phyloP scores from a whole-genome alignment of 2,888 invertebrate species.

The Tachina lurida region DNA sequence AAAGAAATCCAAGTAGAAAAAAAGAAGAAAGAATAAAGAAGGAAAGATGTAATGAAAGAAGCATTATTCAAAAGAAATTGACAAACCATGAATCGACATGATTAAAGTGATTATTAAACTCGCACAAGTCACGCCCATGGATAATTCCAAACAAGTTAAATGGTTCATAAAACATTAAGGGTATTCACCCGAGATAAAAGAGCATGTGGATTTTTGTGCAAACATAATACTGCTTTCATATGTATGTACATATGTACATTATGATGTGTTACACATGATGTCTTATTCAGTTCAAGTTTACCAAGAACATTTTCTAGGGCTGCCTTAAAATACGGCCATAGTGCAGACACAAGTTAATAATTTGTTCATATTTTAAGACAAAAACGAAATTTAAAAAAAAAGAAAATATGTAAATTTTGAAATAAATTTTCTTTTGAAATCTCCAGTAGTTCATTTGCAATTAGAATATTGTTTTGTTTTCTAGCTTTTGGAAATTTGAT shows the following conservation, averaged over 20 bases:
- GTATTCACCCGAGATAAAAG: background rate
- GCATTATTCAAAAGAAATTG: conserved; percentile 53
- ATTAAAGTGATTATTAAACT: conserved; percentile 62
- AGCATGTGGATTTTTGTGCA: background rate
- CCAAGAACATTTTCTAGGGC: too few species aligned
- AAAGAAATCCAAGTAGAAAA: conserved; percentile 15
- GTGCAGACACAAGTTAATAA: too few species aligned
- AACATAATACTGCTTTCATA: background rate
- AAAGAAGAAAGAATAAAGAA: background rate
- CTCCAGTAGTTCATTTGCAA: too few species aligned
- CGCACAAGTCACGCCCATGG: conserved; percentile 63
- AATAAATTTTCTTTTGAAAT: too few species aligned
- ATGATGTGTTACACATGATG: too few species aligned
- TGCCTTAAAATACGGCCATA: too few species aligned
- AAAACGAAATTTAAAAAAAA: too few species aligned
- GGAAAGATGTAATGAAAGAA: conserved; percentile 27
- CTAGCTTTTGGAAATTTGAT: too few species aligned
- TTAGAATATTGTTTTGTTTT: too few species aligned
- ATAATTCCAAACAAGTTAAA: conserved; percentile 34
- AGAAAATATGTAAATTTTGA: too few species aligned
- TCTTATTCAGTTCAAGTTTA: too few species aligned
- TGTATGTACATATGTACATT: background rate
- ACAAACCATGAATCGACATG: conserved; percentile 57
- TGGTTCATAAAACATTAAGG: conserved; percentile 7
- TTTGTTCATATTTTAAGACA: too few species aligned